Evolutionary conservation across 1,140 invertebrate species (phyloP).

Genomic region (Drosophila tropicalis): DNA sequence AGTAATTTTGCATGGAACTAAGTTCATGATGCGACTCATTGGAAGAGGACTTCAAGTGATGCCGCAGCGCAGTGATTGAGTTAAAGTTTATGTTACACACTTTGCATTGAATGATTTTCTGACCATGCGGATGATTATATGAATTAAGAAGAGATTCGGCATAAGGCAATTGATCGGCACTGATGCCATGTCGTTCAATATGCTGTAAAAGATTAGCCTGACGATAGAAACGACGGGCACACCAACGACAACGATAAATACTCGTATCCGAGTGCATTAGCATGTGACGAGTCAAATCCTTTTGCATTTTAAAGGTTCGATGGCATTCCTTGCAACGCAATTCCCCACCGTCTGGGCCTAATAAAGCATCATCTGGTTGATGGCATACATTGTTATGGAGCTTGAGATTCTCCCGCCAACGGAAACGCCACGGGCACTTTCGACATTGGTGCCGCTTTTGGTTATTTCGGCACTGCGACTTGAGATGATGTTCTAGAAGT

Average conservation of each 20-base stretch:
- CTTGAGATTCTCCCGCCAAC: conserved; percentile 75
- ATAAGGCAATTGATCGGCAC: conserved; percentile 49
- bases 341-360: conserved; percentile 8
- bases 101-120: conserved; percentile 62
- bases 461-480: conserved; percentile 58
- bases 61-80: conserved; percentile 50
- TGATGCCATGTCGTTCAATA: conserved; percentile 68
- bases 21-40: conserved; percentile 43
- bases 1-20: conserved; percentile 63
- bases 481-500: conserved; percentile 64
- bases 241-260: conserved; percentile 84
- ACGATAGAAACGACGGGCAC: conserved; percentile 84
- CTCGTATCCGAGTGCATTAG: conserved; percentile 84
- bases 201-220: conserved; percentile 83
- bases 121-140: conserved; percentile 56
- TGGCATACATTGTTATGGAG: conserved; percentile 47
- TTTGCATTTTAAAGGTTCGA: conserved; percentile 84
- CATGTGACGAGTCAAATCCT: conserved; percentile 84
- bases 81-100: conserved; percentile 56
- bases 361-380: conserved; percentile 15
- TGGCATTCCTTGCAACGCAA: conserved; percentile 83
- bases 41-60: conserved; percentile 49
- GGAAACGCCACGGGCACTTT: conserved; percentile 71
- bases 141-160: conserved; percentile 63
- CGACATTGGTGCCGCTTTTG: conserved; percentile 66